phyloP scores from a whole-genome alignment of 2,797 vertebrate species.

The Darevskia nairensis region DNA sequence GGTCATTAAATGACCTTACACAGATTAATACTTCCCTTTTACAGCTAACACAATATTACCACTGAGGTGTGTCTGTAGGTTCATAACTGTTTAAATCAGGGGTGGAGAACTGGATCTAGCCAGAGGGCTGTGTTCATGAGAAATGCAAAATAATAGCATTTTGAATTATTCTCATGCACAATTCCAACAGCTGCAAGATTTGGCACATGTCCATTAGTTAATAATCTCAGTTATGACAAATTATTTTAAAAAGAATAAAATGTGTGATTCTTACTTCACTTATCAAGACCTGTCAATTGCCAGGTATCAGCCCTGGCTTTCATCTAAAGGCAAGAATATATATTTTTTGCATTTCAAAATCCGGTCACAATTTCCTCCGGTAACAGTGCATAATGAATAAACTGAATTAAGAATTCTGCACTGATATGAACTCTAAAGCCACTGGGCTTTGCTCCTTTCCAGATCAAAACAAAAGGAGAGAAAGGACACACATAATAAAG shows the following conservation, averaged over 20 bases:
- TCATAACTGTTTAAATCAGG: background rate
- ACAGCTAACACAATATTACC: background rate
- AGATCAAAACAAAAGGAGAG: background rate
- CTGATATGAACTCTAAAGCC: constrained; percentile 8
- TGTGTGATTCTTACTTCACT: background rate
- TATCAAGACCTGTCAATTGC: background rate
- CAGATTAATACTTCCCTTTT: background rate
- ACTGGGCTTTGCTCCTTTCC: background rate
- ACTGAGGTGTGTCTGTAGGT: background rate
- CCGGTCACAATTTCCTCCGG: constrained; percentile 11
- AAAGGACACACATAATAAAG: too few species aligned
- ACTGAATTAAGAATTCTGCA: constrained; percentile 10
- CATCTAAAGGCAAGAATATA: constrained; percentile 26
- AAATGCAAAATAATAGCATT: constrained; percentile 29
- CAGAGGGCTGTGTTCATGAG: background rate
- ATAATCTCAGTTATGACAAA: constrained; percentile 11
- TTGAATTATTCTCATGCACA: constrained; percentile 53
- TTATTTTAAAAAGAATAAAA: constrained; percentile 10
- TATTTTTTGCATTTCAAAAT: background rate
- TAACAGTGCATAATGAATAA: background rate
- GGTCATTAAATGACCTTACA: background rate
- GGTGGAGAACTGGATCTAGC: too few species aligned
- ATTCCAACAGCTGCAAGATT: constrained; percentile 34
- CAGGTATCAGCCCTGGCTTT: background rate
- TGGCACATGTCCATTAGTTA: background rate